Conservation (phyloP, 2,797 vertebrate genomes). For the Tolypeutes matacus region DNA sequence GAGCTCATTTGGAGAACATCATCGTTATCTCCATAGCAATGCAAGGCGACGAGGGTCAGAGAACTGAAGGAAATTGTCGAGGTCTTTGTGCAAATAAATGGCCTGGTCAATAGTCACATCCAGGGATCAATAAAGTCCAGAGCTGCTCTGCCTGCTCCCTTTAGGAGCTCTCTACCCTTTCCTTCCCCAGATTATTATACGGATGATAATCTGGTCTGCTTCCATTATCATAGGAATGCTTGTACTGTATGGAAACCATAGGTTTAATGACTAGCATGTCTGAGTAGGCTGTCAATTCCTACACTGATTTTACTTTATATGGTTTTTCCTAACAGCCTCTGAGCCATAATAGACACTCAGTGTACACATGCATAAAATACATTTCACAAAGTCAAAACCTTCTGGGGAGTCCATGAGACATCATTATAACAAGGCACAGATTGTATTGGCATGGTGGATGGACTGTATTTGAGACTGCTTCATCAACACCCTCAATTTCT, state of each 20-base stretch:
- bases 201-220: neutral
- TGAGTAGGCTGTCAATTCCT: neutral
- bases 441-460: too few species aligned
- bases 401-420: neutral
- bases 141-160: neutral
- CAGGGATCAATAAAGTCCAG: neutral
- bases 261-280: too few species aligned
- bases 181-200: too few species aligned
- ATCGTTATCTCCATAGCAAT: neutral
- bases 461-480: rapidly evolving
- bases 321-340: too few species aligned
- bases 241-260: neutral
- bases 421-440: too few species aligned
- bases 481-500: too few species aligned
- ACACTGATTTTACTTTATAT: neutral
- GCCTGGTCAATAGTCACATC: neutral
- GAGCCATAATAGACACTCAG: neutral
- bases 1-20: too few species aligned
- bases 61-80: neutral
- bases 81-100: neutral
- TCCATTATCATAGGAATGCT: neutral
- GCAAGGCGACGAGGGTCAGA: neutral
- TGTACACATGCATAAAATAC: rapidly evolving
- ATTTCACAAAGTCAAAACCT: neutral
- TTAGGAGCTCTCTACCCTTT: too few species aligned